Evolutionary conservation across 2,888 invertebrate species (phyloP), one percentile per base, ranked within the genome.

Genomic region (Oxytorus armatus): DNA sequence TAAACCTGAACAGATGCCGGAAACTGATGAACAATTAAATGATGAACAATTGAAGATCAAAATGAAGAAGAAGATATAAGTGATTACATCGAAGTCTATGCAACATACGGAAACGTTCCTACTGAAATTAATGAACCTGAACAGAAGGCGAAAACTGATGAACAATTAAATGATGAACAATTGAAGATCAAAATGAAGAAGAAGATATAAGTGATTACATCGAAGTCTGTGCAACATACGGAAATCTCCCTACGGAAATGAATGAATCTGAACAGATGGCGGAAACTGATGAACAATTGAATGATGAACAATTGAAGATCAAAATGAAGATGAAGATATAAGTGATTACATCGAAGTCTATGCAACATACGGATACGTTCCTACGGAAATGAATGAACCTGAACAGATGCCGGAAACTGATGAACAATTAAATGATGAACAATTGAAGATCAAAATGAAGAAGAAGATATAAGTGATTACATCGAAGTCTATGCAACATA

Each of bases 391-490:
- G 55, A 55, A 77, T 74, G 69, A 18, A 10, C 44, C 16, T 4
- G 79, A 70, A 16, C 77, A 80, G 79, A 59, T 80, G 75, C 69
- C 63, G 68, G 63, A 68, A 21, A 57, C 23, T n/a, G n/a, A n/a
- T n/a, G n/a, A n/a, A n/a, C n/a, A n/a, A n/a, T n/a, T n/a, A n/a
- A n/a, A n/a, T n/a, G n/a, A n/a, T n/a, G n/a, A n/a, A n/a, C n/a
- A n/a, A n/a, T n/a, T n/a, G n/a, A n/a, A n/a, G n/a, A n/a, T n/a
- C n/a, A n/a, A n/a, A n/a, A n/a, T n/a, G n/a, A n/a, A n/a, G n/a
- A n/a, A n/a, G n/a, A n/a, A n/a, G n/a, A n/a, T n/a, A n/a, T n/a
- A n/a, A n/a, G n/a, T n/a, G n/a, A n/a, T n/a, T n/a, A n/a, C n/a
- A n/a, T n/a, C n/a, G n/a, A n/a, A n/a, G n/a, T n/a, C n/a, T n/a